These are phyloP conservation scores for Bactericera cockerelli DNA, from an alignment of 1,140 invertebrate species.

Conservation along the genomic window DNA sequence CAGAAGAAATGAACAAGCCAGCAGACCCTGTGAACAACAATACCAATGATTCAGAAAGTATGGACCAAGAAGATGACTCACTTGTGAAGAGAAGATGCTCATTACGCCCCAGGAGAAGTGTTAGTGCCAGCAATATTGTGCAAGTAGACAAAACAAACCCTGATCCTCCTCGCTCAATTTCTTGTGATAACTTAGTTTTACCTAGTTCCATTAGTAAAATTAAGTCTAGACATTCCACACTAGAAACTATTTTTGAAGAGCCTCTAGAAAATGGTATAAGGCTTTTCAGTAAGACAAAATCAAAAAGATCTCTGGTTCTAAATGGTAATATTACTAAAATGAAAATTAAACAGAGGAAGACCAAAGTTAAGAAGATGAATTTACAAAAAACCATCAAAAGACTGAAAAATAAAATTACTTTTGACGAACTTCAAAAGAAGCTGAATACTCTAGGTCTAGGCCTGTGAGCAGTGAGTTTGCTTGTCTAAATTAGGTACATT, in stretches of 20 bases:
- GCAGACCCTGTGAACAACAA: too few relatives aligned
- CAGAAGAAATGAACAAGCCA: too few relatives aligned
- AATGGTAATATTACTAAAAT: constrained; percentile 3
- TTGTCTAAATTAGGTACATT: not conserved
- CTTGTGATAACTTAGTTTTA: too few relatives aligned
- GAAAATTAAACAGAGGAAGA: not conserved
- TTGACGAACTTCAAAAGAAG: not conserved
- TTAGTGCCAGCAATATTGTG: too few relatives aligned
- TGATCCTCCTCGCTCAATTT: too few relatives aligned
- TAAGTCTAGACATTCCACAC: too few relatives aligned
- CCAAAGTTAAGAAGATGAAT: not conserved
- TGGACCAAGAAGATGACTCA: not conserved
- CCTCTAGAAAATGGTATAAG: not conserved
- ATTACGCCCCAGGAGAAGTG: not conserved
- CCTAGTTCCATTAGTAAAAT: too few relatives aligned
- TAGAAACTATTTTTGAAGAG: constrained; percentile 2
- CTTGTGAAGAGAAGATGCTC: constrained; percentile 1
- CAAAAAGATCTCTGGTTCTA: not conserved
- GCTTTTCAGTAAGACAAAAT: not conserved
- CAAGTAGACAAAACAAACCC: too few relatives aligned
- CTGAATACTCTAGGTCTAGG: not conserved
- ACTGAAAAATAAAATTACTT: not conserved
- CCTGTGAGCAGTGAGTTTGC: too few relatives aligned
- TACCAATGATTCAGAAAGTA: too few relatives aligned
- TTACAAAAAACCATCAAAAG: not conserved